Base-by-base conservation (phyloP, 2,888 invertebrate genomes). In the Bibio marci region DNA sequence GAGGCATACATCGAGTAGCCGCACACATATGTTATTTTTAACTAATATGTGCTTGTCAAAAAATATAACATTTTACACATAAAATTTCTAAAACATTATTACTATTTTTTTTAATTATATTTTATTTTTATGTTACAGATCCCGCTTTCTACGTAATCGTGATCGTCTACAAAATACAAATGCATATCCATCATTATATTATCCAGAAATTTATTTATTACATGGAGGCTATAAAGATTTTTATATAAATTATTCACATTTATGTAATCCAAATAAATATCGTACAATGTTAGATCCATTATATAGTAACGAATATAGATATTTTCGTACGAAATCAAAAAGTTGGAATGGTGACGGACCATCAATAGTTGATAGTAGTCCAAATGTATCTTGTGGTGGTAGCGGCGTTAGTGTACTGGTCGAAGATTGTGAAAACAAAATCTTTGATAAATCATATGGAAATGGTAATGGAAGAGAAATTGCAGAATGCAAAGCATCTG, bases 151-250 rank as follows among this genome's bases (percentile, higher is more conserved):
- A 39, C 75, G 95, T 4, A 77, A 79, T 35, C 64, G 75, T 22
- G 95, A 98, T 62, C 71, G 97, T 1, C 74, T 73, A 13, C 64
- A 71, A 31, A 88, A 95, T 62, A 73, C 72, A 43, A 77, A 79
- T 38, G 68, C 70, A 44, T 95, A 94, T 61, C 97, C 97, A 0
- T 65, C 72, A 0, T 67, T 97, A 0, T 68, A 81, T 54, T 91
- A 85, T 65, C 95, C 95, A 0, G 97, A 97, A 60, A 66, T 92
- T 3, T 98, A 98, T 62, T 66, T 98, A 2, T 68, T 98, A 18
- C 82, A 90, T 53, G 88, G 88, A 2, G 91, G 90, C 30, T 91
- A 91, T 63, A 80, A 85, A 53, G 70, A 70, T 25, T 94, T 97
- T 65, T 90, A 71, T 58, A 69, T 73, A 47, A 62, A 66, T 1